Conservation (phyloP, 2,797 vertebrate species). For the Tragopan temminckii region DNA sequence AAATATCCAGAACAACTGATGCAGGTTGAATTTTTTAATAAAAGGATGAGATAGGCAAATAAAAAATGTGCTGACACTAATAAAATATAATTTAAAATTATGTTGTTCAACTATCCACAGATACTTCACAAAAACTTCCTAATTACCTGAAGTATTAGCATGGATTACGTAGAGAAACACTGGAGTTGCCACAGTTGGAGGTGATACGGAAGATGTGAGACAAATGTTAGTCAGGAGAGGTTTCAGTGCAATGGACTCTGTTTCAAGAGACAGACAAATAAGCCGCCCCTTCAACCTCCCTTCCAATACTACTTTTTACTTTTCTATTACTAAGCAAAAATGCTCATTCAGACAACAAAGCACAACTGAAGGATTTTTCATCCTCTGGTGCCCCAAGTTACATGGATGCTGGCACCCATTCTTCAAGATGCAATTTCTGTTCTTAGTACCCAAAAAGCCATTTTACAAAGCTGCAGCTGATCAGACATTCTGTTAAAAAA, state of each 20-base stretch:
- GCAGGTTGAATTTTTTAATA: not conserved
- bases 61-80: not conserved
- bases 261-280: not conserved
- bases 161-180: not conserved
- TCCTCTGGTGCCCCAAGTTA: not conserved
- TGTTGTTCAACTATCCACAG: not conserved
- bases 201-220: not conserved
- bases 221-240: not conserved
- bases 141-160: not conserved
- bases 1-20: not conserved
- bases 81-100: not conserved
- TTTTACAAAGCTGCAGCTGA: not conserved
- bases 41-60: not conserved
- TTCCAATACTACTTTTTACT: not conserved
- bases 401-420: not conserved
- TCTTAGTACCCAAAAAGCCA: not conserved
- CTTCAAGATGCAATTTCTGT: not conserved
- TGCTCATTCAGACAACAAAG: not conserved
- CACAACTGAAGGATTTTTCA: not conserved
- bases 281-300: not conserved
- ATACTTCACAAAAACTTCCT: not conserved
- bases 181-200: not conserved
- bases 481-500: constrained; percentile 21
- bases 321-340: not conserved
- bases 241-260: not conserved